These are phyloP conservation scores for Cylas formicarius DNA, from an alignment of 1,140 invertebrate genomes.

Conservation along the genomic window DNA sequence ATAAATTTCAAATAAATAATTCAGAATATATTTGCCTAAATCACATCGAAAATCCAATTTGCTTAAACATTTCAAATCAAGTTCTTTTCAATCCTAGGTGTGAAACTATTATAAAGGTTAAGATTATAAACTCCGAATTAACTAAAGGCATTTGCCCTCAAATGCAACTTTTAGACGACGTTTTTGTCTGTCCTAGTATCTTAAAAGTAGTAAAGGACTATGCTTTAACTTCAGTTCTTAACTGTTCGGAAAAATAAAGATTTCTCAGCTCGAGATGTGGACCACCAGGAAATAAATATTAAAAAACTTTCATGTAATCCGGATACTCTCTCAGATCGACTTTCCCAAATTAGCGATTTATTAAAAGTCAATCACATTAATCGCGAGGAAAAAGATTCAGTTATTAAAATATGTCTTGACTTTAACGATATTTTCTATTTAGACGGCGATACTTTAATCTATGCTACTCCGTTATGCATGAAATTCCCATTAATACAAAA, in stretches of 20 bases:
- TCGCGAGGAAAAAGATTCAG: constrained; percentile 7
- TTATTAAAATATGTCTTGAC: constrained; percentile 10
- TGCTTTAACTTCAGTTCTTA: constrained; percentile 3
- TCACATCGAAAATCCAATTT: constrained; percentile 3
- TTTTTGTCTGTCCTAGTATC: constrained; percentile 5
- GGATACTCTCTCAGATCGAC: not conserved
- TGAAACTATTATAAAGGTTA: constrained; percentile 5
- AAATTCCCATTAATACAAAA: constrained; percentile 3
- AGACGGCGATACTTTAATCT: constrained; percentile 2
- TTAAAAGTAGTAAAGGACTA: not conserved
- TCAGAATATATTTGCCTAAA: constrained; percentile 1
- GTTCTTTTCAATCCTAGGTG: constrained; percentile 1
- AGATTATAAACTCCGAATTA: constrained; percentile 3
- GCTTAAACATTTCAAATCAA: not conserved
- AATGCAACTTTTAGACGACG: constrained; percentile 1
- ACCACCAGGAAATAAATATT: not conserved
- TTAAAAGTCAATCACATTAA: constrained; percentile 9
- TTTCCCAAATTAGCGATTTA: constrained; percentile 2
- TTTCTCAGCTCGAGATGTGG: not conserved
- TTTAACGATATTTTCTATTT: constrained; percentile 10
- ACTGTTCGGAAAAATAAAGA: constrained; percentile 1
- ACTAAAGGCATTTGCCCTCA: constrained; percentile 3
- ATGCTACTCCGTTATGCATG: constrained; percentile 1
- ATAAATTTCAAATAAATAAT: not conserved
- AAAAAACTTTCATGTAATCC: not conserved